Conservation (phyloP, 1,140 invertebrate genomes). For the Meloidogyne exigua region DNA sequence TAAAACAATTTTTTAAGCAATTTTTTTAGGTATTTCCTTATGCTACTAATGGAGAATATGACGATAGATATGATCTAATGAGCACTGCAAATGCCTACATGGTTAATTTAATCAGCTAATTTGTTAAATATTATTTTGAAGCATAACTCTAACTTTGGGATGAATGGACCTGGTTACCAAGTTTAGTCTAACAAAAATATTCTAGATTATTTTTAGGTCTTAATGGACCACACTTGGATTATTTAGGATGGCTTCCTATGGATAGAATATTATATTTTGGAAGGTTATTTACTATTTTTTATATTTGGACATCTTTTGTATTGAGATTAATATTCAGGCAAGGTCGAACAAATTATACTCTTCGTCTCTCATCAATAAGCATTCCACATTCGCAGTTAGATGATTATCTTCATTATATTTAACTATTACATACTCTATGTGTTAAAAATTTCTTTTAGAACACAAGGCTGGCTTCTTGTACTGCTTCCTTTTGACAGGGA, state of each 20-base stretch:
- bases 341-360: conserved; percentile 57
- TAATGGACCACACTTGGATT: conserved; percentile 60
- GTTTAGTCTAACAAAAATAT: too few relatives aligned
- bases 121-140: neutral
- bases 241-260: conserved; percentile 61
- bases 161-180: conserved; percentile 61
- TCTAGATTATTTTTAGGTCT: conserved; percentile 9
- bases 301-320: neutral
- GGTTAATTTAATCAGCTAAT: neutral
- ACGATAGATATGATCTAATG: conserved; percentile 61
- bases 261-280: conserved; percentile 60
- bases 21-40: conserved; percentile 57
- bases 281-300: neutral
- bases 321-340: conserved; percentile 31
- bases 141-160: conserved; percentile 53
- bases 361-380: conserved; percentile 56
- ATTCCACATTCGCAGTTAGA: conserved; percentile 46
- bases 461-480: conserved; percentile 56
- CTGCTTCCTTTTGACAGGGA: conserved; percentile 57
- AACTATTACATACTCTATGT: too few relatives aligned
- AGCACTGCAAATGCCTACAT: conserved; percentile 63
- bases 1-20: too few relatives aligned
- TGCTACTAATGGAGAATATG: conserved; percentile 57
- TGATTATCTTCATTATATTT: neutral
- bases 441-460: conserved; percentile 19